Evolutionary conservation across 2,113 vertebrate species (phyloP).

Genomic region (Zapus hudsonius): DNA sequence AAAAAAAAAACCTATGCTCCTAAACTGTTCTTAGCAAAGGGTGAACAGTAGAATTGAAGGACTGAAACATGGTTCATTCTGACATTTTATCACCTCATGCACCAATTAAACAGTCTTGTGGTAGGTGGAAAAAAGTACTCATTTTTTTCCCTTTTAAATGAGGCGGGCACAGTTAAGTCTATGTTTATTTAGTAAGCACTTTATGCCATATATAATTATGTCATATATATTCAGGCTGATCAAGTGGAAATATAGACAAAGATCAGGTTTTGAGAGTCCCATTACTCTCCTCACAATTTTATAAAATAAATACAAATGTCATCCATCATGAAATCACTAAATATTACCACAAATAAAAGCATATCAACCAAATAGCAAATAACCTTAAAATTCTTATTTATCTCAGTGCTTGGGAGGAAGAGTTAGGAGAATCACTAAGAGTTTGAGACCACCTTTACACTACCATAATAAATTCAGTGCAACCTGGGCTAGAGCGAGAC

Average conservation of each 20-base stretch:
- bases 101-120: background rate
- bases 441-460: no score
- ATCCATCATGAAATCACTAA: background rate
- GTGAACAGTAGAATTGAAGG: background rate
- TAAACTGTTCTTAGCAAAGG: background rate
- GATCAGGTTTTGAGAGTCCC: background rate
- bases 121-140: background rate
- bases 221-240: no score
- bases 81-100: background rate
- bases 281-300: background rate
- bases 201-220: no score
- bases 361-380: background rate
- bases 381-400: background rate
- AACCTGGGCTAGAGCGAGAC: no score
- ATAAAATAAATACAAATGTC: background rate
- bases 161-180: background rate
- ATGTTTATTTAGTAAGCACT: background rate
- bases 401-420: no score
- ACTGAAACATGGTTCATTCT: background rate
- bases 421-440: no score
- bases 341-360: background rate
- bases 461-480: no score
- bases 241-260: background rate
- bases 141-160: background rate
- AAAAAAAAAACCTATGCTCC: background rate